A percentile compares a stretch with the other conserved stretches of the same genome.
phyloP scores from a whole-genome alignment of 2,113 vertebrate species.

The Oceanites oceanicus region DNA sequence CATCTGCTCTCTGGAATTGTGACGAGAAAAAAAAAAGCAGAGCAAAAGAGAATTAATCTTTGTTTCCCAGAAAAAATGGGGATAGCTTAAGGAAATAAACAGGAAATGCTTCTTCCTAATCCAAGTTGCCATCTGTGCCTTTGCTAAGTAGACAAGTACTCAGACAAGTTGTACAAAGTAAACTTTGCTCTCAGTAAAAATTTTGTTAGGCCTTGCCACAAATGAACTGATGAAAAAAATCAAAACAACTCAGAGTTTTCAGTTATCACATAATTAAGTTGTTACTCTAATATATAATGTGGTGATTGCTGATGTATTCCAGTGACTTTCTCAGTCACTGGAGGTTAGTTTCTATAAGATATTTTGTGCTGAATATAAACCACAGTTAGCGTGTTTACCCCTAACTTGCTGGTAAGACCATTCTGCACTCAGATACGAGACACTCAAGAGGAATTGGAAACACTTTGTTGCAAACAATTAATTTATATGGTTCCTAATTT shows the following conservation, averaged over 20 bases:
- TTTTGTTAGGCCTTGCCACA: background rate
- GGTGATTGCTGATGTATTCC: background rate
- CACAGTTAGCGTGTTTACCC: background rate
- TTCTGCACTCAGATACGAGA: background rate
- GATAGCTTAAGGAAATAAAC: conserved; percentile 19
- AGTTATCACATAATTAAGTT: background rate
- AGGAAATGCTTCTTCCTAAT: conserved; percentile 37
- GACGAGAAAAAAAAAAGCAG: background rate
- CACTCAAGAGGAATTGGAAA: background rate
- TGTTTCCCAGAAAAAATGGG: background rate
- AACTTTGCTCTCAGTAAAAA: background rate
- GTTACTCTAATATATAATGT: background rate
- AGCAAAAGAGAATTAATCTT: background rate
- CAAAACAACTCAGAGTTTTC: background rate
- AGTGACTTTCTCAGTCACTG: background rate
- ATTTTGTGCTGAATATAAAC: background rate
- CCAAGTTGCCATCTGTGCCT: background rate
- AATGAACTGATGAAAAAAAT: background rate
- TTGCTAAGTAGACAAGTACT: background rate
- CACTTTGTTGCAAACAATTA: background rate
- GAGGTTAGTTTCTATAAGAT: background rate
- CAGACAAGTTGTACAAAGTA: background rate
- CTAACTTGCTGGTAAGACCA: background rate
- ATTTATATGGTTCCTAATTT: background rate
- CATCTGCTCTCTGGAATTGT: background rate